Base-by-base conservation (phyloP, 2,113 vertebrate genomes). In the Colinus virginianus region DNA sequence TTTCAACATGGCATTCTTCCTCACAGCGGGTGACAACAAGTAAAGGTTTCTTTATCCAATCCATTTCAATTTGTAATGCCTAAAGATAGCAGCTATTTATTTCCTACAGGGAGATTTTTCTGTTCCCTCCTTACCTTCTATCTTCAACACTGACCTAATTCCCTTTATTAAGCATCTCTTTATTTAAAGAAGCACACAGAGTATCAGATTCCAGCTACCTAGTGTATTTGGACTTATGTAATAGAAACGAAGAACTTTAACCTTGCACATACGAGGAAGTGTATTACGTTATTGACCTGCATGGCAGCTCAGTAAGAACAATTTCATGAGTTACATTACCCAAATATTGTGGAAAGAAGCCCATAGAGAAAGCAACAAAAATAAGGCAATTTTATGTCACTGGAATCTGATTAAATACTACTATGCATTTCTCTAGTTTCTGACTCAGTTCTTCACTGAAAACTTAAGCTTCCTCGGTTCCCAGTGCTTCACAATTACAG, bases 171-270 rank as follows among this genome's bases (percentile, higher is more conserved):
- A 78, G n/a, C 49, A 92, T 1, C 45, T 40, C 67, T 80, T 76
- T 70, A 63, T 38, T 48, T 74, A 76, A 89, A 51, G 11, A 77
- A 74, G 42, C 26, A 77, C 36, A 82, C 74, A 77, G 55, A 51
- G 13, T 79, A 62, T 78, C 71, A 53, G 15, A 92, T 45, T 76
- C 63, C 55, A 79, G 71, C 48, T 36, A 90, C 70, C 90, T 16
- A 64, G 5, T 59, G 28, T 80, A 88, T 88, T 80, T 93, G 51
- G 87, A 71, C 56, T 84, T 61, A 5, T 30, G 26, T 7, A 93
- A 84, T 2, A 91, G 68, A 90, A 87, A 19, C 26, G 51, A 82
- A 87, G 78, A 90, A 56, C 64, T 83, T 87, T 74, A 94, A 91
- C 36, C 10, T 38, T 56, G 45, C 68, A 85, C 76, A 87, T 43